Base-by-base conservation (phyloP, 2,113 vertebrate species). In the Crotalus tigris region DNA sequence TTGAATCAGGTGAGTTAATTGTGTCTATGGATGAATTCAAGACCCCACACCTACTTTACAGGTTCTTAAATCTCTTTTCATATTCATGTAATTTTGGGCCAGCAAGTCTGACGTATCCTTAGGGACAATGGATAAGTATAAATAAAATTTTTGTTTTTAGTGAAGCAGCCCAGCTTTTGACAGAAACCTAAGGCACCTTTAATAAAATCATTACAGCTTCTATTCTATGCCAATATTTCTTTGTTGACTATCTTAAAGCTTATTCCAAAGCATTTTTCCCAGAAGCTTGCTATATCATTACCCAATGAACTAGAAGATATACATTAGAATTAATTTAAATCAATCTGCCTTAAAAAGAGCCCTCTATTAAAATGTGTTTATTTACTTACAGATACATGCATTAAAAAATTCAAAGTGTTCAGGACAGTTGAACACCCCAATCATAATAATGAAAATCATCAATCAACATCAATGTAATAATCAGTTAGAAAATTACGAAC, bases 271-370 rank as follows among this genome's bases (percentile, higher is more conserved):
- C 26, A 75, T 0, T 5, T 6, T 94, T 94, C 91, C 88, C 55
- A 33, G 44, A 95, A 95, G 89, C 93, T 94, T 94, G 93, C 94
- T 94, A 53, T 90, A 24, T 29, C 94, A 88, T 61, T 88, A 96
- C 39, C 94, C 94, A 90, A 85, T 33, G 39, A 87, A 53, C 7
- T 64, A 17, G 29, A 15, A n/a, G 1, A 26, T 24, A n/a, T 49
- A 75, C 49, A 85, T 53, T 26, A 87, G 24, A 92, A 29, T 87
- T 69, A 33, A 69, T 69, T n/a, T 69, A 33, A 17, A 15, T 75
- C 69, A 17, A 87, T 5, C 19, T 92, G 21, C 44, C 7, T 69
- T 26, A 55, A 59, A 69, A 54, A 44, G 11, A 39, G 57, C 1
- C 23, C 21, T 51, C 51, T 54, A 39, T 75, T 75, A 75, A 75